phyloP scores from a whole-genome alignment of 2,797 vertebrate species.

The Acipenser ruthenus region DNA sequence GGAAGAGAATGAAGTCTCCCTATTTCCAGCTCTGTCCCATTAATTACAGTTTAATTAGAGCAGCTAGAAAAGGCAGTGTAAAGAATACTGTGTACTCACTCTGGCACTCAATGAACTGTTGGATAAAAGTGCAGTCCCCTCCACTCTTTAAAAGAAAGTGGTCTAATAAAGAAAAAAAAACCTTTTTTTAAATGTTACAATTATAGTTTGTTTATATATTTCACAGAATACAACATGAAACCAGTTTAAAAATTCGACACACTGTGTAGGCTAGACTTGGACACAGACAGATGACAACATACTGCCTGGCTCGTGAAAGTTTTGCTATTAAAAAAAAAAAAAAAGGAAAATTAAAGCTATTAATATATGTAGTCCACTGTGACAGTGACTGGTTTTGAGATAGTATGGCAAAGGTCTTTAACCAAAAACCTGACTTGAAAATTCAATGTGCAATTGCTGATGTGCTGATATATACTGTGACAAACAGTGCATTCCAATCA shows the following conservation, averaged over 20 bases:
- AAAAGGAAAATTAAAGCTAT: too few species aligned
- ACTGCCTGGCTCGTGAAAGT: too few species aligned
- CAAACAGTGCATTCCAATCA: too few species aligned
- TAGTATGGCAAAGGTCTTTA: too few species aligned
- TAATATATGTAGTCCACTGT: too few species aligned
- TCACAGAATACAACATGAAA: conserved; percentile 23
- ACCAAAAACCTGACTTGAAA: too few species aligned
- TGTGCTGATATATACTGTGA: too few species aligned
- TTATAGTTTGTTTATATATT: conserved; percentile 2
- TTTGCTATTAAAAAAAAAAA: too few species aligned
- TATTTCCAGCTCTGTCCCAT: background rate
- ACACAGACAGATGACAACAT: conserved; percentile 19
- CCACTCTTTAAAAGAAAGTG: conserved; percentile 94
- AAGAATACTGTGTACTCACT: conserved; percentile 84
- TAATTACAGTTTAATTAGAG: conserved; percentile 2
- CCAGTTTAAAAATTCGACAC: conserved; percentile 20
- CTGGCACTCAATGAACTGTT: conserved; percentile 91
- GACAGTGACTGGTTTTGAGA: too few species aligned
- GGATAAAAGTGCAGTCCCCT: conserved; percentile 89
- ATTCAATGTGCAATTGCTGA: too few species aligned
- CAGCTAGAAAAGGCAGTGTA: conserved; percentile 40
- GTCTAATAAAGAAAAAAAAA: conserved; percentile 90
- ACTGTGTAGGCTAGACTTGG: conserved; percentile 28
- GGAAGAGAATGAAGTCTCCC: background rate
- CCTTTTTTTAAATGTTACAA: conserved; percentile 48